These are phyloP conservation scores for Acromyrmex echinatior DNA, from an alignment of 1,140 invertebrate genomes.

Conservation along the genomic window DNA sequence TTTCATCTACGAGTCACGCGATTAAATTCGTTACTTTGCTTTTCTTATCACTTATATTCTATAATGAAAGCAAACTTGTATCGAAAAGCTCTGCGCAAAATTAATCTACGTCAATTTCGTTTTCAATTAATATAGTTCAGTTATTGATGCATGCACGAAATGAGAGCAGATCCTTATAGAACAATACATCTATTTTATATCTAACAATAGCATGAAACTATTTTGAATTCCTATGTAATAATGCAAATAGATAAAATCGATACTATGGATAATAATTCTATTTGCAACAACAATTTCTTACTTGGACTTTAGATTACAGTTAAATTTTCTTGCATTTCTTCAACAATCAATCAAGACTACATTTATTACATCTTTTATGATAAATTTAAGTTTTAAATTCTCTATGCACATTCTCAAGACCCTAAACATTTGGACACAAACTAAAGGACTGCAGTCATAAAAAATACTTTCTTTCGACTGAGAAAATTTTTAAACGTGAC, in stretches of 20 bases:
- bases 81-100: neutral
- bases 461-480: neutral
- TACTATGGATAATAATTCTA: neutral
- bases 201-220: neutral
- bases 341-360: neutral
- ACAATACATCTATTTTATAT: neutral
- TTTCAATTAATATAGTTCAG: neutral
- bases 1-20: constrained; percentile 17
- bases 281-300: neutral
- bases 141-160: neutral
- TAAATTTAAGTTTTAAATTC: neutral
- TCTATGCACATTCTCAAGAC: neutral
- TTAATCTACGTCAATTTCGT: neutral
- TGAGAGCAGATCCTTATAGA: neutral
- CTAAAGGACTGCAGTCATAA: neutral
- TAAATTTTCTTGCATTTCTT: neutral
- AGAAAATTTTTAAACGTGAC: neutral
- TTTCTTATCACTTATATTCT: neutral
- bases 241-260: neutral
- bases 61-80: neutral
- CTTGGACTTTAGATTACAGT: neutral
- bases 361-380: neutral
- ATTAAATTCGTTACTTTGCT: neutral
- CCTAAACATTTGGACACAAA: neutral
- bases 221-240: neutral